phyloP scores from a whole-genome alignment of 2,113 vertebrate genomes.

The Tragelaphus imberbis region DNA sequence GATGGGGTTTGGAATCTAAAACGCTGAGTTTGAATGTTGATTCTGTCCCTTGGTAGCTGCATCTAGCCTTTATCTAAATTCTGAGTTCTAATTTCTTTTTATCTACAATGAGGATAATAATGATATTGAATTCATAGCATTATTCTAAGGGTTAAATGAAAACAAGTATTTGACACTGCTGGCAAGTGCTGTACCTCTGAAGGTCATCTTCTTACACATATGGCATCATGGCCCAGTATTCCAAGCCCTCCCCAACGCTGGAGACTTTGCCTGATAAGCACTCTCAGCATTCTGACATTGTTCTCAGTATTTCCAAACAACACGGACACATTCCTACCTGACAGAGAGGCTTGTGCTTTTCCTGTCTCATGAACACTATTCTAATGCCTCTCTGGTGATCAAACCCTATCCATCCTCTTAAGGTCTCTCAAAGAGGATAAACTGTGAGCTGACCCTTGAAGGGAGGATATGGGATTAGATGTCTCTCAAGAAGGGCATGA shows the following conservation, averaged over 20 bases:
- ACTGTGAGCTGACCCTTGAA: background rate
- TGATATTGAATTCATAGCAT: background rate
- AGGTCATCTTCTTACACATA: background rate
- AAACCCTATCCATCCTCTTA: background rate
- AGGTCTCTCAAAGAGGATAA: background rate
- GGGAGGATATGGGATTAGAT: background rate
- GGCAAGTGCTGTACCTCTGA: background rate
- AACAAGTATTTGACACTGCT: background rate
- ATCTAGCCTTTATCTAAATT: conserved; percentile 15
- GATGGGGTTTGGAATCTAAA: background rate
- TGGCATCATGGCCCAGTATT: background rate
- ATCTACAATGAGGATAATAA: conserved; percentile 13
- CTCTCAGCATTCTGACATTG: background rate
- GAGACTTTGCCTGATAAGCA: background rate
- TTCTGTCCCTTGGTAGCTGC: background rate
- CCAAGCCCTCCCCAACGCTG: background rate
- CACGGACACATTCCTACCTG: background rate
- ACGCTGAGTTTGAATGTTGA: background rate
- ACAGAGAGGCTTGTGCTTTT: background rate
- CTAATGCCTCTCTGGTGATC: background rate
- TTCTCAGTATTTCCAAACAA: background rate
- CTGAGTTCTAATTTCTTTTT: conserved; percentile 32
- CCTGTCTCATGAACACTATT: background rate
- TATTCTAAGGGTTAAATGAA: background rate
- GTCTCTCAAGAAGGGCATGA: background rate